Evolutionary conservation across 2,113 vertebrate species (phyloP).

Genomic region (Charina bottae): DNA sequence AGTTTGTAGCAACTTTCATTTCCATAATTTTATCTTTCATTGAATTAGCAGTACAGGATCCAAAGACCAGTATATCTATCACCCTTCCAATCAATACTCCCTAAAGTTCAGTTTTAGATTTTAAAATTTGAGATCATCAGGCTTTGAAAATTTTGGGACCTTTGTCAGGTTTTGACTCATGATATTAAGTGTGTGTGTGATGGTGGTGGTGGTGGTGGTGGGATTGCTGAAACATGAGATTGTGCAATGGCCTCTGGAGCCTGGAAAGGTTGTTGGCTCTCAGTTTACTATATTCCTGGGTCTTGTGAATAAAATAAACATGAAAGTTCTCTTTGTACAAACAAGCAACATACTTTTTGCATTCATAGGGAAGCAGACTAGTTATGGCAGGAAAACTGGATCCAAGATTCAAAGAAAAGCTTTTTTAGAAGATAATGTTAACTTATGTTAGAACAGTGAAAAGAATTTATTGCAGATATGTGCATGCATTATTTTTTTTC

Average conservation of each 20-base stretch:
- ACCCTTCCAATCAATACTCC: neutral
- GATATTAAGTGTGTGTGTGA: neutral
- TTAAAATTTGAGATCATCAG: neutral
- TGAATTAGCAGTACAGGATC: neutral
- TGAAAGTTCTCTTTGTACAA: neutral
- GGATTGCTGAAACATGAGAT: neutral
- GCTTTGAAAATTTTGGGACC: neutral
- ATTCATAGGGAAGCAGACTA: neutral
- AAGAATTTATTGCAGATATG: slow-evolving; percentile 1
- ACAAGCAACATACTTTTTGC: neutral
- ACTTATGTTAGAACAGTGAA: neutral
- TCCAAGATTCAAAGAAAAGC: neutral
- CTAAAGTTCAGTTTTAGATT: neutral
- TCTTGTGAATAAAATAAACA: neutral
- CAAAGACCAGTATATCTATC: neutral
- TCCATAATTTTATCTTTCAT: neutral
- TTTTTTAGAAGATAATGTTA: neutral
- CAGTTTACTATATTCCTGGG: neutral
- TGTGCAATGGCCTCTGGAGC: neutral
- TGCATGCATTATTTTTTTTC: neutral
- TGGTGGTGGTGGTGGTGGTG: neutral
- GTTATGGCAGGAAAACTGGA: neutral
- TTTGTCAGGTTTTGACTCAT: neutral
- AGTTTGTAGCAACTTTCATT: neutral
- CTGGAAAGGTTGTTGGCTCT: neutral